A percentile compares a stretch with the other conserved stretches of the same genome.
Evolutionary conservation across 2,888 invertebrate genomes (phyloP).

Genomic region (Papilio gigon): DNA sequence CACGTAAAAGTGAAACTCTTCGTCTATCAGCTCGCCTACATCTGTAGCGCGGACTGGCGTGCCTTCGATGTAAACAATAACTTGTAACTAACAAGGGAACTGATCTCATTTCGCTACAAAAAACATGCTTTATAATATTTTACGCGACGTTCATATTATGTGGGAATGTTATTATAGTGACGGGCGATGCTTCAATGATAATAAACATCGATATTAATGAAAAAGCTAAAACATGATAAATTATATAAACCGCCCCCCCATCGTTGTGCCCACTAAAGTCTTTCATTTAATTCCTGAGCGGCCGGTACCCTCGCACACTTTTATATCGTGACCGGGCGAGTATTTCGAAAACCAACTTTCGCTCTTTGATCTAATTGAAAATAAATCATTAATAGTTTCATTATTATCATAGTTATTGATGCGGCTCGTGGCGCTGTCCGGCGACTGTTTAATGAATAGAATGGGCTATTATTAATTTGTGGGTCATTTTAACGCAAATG

Average conservation of each 20-base stretch:
- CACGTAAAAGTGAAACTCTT: slow-evolving; percentile 27
- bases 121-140: slow-evolving; percentile 26
- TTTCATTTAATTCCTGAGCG: background rate
- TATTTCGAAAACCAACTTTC: background rate
- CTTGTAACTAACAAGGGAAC: slow-evolving; percentile 21
- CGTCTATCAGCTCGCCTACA: slow-evolving; percentile 27
- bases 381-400: background rate
- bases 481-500: background rate
- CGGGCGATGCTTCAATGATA: background rate
- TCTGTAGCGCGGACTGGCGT: slow-evolving; percentile 27
- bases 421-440: no score
- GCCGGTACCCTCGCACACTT: no score
- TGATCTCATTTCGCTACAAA: slow-evolving; percentile 25
- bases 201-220: background rate
- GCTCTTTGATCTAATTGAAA: background rate
- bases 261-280: no score
- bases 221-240: no score
- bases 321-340: background rate
- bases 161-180: slow-evolving; percentile 31
- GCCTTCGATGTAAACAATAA: slow-evolving; percentile 35
- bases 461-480: slow-evolving; percentile 7
- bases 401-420: background rate
- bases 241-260: no score
- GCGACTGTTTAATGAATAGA: slow-evolving; percentile 5
- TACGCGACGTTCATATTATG: slow-evolving; percentile 6